These are phyloP conservation scores for Melanostigma gelatinosum DNA, from an alignment of 2,113 vertebrate genomes.

Conservation along the genomic window DNA sequence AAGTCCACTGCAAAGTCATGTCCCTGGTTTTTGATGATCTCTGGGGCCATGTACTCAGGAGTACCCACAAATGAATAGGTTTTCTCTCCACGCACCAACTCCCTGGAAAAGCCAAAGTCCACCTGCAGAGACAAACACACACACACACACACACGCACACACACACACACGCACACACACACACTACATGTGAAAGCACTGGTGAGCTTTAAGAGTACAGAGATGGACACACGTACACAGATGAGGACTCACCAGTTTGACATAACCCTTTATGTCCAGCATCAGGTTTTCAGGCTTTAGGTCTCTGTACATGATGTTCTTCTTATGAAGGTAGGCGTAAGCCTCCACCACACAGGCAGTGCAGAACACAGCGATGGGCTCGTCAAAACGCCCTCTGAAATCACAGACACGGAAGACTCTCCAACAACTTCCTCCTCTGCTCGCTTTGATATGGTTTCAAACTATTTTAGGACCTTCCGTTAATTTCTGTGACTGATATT, in stretches of 20 bases:
- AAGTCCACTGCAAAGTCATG: conserved; percentile 88
- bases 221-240: neutral
- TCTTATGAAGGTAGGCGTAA: conserved; percentile 85
- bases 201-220: neutral
- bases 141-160: neutral
- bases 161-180: neutral
- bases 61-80: conserved; percentile 89
- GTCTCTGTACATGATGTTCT: conserved; percentile 87
- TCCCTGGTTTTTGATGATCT: conserved; percentile 89
- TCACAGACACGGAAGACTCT: neutral
- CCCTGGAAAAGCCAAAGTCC: conserved; percentile 89
- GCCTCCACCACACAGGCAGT: conserved; percentile 87
- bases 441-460: neutral
- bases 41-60: conserved; percentile 87
- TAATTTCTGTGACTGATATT: neutral
- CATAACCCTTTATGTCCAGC: conserved; percentile 83
- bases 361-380: conserved; percentile 82
- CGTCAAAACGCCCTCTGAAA: conserved; percentile 83
- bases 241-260: conserved; percentile 83
- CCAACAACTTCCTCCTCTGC: neutral
- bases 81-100: conserved; percentile 83
- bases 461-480: neutral
- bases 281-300: conserved; percentile 90
- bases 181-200: neutral
- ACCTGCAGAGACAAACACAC: conserved; percentile 70